Percentiles rank a stretch among this genome's conserved stretches.
Evolutionary conservation across 2,113 vertebrate species (phyloP).

Genomic region (Ptyas mucosa): DNA sequence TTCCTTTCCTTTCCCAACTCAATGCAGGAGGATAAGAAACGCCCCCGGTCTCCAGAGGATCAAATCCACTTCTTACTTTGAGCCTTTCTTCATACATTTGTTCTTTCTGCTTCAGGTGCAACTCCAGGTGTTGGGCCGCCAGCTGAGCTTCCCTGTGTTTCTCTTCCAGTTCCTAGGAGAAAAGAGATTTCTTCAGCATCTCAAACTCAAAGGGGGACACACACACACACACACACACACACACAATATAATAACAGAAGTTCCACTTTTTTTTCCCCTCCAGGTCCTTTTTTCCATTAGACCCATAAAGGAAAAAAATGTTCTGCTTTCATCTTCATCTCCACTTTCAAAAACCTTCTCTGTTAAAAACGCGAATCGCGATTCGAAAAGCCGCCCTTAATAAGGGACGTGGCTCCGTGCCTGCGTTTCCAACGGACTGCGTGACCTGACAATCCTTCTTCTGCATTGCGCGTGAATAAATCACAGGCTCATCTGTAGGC

Average conservation of each 20-base stretch:
- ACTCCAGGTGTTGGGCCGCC: conserved; percentile 85
- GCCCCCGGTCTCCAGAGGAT: not conserved
- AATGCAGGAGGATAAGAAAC: not conserved
- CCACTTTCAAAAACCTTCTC: no score
- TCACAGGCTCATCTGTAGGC: not conserved
- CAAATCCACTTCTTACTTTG: conserved; percentile 78
- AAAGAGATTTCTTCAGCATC: conserved; percentile 40
- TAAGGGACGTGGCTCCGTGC: not conserved
- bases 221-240: no score
- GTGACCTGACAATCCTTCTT: not conserved
- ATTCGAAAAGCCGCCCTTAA: not conserved
- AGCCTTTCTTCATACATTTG: conserved; percentile 96
- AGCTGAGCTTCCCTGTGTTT: conserved; percentile 88
- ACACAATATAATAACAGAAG: no score
- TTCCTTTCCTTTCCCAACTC: not conserved
- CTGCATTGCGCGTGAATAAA: not conserved
- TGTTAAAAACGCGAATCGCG: no score
- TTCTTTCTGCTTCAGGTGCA: conserved; percentile 94
- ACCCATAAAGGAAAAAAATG: no score
- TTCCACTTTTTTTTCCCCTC: no score
- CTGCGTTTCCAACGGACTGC: not conserved
- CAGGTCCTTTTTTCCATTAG: no score
- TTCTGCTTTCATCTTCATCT: no score
- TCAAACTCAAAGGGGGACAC: not conserved
- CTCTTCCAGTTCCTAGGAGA: conserved; percentile 88